phyloP scores from a whole-genome alignment of 2,113 vertebrate genomes.

The Trochalopteron elliotii region DNA sequence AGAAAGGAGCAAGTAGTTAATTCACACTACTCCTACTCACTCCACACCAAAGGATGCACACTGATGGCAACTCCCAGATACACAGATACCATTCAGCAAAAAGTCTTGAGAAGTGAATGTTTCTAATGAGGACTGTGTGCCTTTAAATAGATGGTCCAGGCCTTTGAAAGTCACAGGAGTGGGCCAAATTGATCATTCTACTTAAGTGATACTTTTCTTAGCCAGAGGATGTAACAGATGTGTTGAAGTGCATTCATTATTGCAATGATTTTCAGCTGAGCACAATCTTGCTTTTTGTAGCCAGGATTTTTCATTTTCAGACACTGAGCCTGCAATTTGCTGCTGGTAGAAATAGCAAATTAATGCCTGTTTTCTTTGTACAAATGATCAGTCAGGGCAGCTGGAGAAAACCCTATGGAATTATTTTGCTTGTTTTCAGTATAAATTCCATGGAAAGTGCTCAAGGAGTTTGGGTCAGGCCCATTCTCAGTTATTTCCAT shows the following conservation, averaged over 20 bases:
- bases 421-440: not conserved
- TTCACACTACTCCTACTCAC: not conserved
- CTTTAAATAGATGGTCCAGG: not conserved
- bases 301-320: not conserved
- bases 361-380: not conserved
- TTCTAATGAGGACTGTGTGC: not conserved
- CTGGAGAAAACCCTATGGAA: not conserved
- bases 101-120: not conserved
- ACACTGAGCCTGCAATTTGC: not conserved
- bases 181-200: not conserved
- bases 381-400: not conserved
- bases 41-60: not conserved
- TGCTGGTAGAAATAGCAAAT: not conserved
- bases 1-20: not conserved
- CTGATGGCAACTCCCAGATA: not conserved
- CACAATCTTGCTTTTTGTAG: not conserved
- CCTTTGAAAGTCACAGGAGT: not conserved
- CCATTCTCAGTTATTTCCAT: not conserved
- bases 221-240: not conserved
- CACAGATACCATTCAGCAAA: not conserved
- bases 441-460: not conserved
- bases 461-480: not conserved
- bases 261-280: not conserved
- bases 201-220: not conserved
- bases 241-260: not conserved